Evolutionary conservation across 1,140 invertebrate species (phyloP).

Genomic region (Hycleus phaleratus): DNA sequence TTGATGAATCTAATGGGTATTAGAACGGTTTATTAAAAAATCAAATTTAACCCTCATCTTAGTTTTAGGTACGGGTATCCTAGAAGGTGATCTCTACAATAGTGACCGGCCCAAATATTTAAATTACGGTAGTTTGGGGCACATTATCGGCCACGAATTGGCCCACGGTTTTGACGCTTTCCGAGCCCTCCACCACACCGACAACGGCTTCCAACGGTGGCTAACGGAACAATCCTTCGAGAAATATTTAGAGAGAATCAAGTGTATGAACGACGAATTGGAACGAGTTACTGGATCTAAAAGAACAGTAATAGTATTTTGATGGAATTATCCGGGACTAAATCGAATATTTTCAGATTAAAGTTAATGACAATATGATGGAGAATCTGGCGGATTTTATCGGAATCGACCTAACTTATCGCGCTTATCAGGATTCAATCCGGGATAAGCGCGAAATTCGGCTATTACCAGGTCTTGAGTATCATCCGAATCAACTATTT

Average conservation of each 20-base stretch:
- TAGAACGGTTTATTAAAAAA: too few species aligned
- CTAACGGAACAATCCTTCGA: too few species aligned
- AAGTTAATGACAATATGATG: conserved; percentile 43
- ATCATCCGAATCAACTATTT: conserved; percentile 4
- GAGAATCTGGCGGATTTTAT: conserved; percentile 80
- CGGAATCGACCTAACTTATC: conserved; percentile 1
- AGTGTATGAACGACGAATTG: neutral
- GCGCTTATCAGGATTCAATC: neutral
- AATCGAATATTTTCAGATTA: neutral
- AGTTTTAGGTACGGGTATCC: conserved; percentile 85
- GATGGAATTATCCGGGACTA: neutral
- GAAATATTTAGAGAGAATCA: neutral
- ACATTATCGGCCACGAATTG: conserved; percentile 62
- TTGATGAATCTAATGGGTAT: too few species aligned
- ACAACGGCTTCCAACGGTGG: neutral
- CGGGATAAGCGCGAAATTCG: neutral
- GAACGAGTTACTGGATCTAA: neutral
- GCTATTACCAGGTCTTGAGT: conserved; percentile 1
- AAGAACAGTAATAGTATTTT: neutral
- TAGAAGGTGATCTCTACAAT: conserved; percentile 82
- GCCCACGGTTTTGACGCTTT: conserved; percentile 57
- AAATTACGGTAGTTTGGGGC: conserved; percentile 68
- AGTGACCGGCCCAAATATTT: conserved; percentile 76
- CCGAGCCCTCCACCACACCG: conserved; percentile 10
- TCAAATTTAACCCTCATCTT: neutral